Conservation (phyloP, 2,113 vertebrate genomes). For the Crotalus tigris region DNA sequence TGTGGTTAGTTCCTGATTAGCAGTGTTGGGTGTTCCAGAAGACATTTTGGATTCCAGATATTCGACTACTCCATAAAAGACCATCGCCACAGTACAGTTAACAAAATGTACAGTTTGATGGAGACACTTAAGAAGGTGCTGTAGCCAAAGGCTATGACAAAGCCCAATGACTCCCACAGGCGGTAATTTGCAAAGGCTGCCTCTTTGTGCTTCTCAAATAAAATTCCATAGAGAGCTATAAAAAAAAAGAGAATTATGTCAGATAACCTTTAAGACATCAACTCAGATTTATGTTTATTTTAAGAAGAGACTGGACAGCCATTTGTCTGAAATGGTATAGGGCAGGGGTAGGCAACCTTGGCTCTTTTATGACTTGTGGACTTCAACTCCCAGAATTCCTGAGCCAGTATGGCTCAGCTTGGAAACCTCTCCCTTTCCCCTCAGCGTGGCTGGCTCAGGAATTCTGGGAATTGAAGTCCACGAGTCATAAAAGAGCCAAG, state of each 20-base stretch:
- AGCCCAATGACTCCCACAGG: conserved; percentile 91
- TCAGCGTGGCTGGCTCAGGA: no score
- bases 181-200: conserved; percentile 93
- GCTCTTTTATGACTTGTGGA: no score
- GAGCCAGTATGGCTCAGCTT: no score
- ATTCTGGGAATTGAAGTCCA: no score
- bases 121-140: conserved; percentile 82
- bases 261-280: not conserved
- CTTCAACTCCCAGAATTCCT: no score
- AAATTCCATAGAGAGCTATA: conserved; percentile 84
- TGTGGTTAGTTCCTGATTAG: conserved; percentile 10
- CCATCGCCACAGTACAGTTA: conserved; percentile 72
- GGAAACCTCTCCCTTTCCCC: no score
- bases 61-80: conserved; percentile 77
- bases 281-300: accelerated
- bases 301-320: no score
- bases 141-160: conserved; percentile 86
- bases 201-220: conserved; percentile 84
- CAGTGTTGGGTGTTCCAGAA: accelerated
- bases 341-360: no score
- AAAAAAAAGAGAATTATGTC: not conserved
- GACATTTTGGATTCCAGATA: conserved; percentile 66
- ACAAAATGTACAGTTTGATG: conserved; percentile 81
- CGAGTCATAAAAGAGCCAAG: no score
- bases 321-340: no score